Evolutionary conservation across 2,797 vertebrate species (phyloP).

Genomic region (Parauchenoglanis punctatus): DNA sequence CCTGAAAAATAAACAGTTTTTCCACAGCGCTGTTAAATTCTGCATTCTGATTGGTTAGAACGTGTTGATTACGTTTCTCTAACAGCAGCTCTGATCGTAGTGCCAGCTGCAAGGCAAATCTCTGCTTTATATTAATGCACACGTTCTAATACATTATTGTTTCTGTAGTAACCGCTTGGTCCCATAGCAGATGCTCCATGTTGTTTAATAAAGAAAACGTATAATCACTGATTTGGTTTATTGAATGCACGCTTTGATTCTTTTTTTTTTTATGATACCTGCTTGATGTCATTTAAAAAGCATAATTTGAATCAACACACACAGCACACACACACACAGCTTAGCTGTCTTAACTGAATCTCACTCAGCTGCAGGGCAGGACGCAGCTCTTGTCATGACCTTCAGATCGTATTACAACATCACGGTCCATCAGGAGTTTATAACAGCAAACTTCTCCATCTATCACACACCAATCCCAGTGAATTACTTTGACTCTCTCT

Average conservation of each 20-base stretch:
- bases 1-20: not conserved
- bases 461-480: not conserved
- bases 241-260: too few species aligned
- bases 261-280: not conserved
- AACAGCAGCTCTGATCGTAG: not conserved
- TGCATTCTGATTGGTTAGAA: not conserved
- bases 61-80: not conserved
- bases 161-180: not conserved
- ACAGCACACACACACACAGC: constrained; percentile 7
- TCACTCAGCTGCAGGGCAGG: constrained; percentile 12
- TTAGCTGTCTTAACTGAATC: constrained; percentile 29
- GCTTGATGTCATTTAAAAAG: not conserved
- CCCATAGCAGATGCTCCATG: not conserved
- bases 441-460: not conserved
- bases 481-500: not conserved
- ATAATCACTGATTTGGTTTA: not conserved
- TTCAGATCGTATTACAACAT: constrained; percentile 37
- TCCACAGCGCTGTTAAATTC: not conserved
- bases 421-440: constrained; percentile 2
- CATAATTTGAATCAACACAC: not conserved
- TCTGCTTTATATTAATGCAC: not conserved
- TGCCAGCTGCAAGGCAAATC: not conserved
- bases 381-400: constrained; percentile 17
- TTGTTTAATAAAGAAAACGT: not conserved
- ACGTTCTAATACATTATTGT: not conserved